Base-by-base conservation (phyloP, 2,797 vertebrate genomes). In the Philypnodon macrostomus region DNA sequence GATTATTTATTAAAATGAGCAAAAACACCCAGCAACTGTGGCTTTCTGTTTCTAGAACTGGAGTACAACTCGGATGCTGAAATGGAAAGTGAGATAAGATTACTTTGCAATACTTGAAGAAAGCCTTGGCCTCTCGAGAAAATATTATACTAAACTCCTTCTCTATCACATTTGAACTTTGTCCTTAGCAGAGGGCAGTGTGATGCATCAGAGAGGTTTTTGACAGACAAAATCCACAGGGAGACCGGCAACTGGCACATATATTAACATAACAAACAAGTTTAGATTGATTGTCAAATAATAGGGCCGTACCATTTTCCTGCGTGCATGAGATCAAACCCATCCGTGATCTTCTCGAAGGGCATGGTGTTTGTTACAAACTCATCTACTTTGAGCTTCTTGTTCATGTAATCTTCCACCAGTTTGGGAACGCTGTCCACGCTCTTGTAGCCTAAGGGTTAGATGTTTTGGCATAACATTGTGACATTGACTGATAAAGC, bases 371-470 rank as follows among this genome's bases (percentile, higher is more conserved):
- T 89, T 58, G 90, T 94, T 53, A 96, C 90, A 82, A 95, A 96
- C 66, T 95, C 93, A 54, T 95, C 93, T 60, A 94, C 88, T 83
- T 93, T 95, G 29, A 97, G 89, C 73, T 92, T 95, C 70, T 92
- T 92, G 40, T 85, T 88, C 92, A 96, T 92, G 66, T 97, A 95
- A 47, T 95, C 90, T 12, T 87, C 83, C 67, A 96, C 92, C 67
- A 96, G 80, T 65, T 90, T 95, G 0, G 93, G 93, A 3, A 96
- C 86, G 0, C 44, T 93, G 34, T 95, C 91, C 1, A 95, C 88
- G 1, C 93, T 94, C 78, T 95, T 96, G 91, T 92, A 95, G 11
- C 94, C 94, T 96, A 69, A 61, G 73, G 18, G 48, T 30, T 49
- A 7, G 7, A 23, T 3, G 6, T 23, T 23, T 23, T 3, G 21